Conservation (phyloP, 1,140 invertebrate species). For the Scylla paramamosain region DNA sequence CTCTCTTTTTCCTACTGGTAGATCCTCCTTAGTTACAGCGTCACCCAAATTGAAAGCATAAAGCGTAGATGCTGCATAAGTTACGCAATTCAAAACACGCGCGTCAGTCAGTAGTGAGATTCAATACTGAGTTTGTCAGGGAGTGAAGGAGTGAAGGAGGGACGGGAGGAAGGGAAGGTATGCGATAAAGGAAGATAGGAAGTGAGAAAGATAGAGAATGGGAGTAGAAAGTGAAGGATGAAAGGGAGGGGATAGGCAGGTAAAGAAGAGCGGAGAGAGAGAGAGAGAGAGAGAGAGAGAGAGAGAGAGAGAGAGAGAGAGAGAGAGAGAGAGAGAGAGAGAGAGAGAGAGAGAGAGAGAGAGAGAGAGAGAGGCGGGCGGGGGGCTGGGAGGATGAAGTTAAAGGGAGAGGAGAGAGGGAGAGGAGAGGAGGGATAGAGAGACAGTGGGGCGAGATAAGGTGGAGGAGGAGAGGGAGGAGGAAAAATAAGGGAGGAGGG, state of each 20-base stretch:
- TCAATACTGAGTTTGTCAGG: not conserved
- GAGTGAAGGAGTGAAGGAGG: not conserved
- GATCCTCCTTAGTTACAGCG: too few relatives aligned
- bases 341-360: not conserved
- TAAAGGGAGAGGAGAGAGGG: not conserved
- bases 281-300: conserved; percentile 10
- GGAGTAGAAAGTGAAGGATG: not conserved
- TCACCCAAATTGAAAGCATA: too few relatives aligned
- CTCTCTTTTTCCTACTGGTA: too few relatives aligned
- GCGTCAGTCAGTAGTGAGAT: too few relatives aligned
- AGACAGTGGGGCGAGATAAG: not conserved
- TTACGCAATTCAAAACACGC: too few relatives aligned
- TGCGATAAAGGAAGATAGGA: not conserved
- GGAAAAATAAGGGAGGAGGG: not conserved
- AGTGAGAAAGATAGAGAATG: not conserved
- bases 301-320: conserved; percentile 13
- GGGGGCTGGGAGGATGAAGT: not conserved
- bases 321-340: not conserved
- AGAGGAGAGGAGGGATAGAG: not conserved
- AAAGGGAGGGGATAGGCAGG: not conserved
- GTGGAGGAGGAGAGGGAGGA: not conserved
- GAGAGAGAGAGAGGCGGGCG: not conserved
- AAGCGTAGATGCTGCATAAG: too few relatives aligned
- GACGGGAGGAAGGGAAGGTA: not conserved
- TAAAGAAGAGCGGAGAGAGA: not conserved